A percentile compares a stretch with the other conserved stretches of the same genome.
These are phyloP conservation scores for Octomys mimax DNA, from an alignment of 2,797 vertebrate genomes.

Conservation along the genomic window DNA sequence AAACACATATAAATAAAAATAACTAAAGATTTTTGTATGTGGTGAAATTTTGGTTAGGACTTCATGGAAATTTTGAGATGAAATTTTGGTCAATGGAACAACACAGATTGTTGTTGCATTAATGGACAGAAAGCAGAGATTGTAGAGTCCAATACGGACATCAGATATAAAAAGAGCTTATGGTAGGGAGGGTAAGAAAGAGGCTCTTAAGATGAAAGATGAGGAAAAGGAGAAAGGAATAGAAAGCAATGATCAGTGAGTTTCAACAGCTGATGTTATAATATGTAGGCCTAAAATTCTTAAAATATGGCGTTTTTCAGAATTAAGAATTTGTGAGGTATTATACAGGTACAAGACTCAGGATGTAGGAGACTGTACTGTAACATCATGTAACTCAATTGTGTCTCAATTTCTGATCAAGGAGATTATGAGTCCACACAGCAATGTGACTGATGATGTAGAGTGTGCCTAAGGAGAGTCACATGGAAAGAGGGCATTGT, in stretches of 20 bases:
- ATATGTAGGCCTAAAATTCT: neutral
- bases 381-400: too few species aligned
- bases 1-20: too few species aligned
- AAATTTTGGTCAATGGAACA: neutral
- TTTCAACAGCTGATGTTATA: conserved; percentile 10
- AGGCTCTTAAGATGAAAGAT: neutral
- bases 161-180: neutral
- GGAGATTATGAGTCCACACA: too few species aligned
- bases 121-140: neutral
- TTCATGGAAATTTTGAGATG: neutral
- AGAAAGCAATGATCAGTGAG: neutral
- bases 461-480: too few species aligned
- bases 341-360: neutral
- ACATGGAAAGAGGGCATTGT: too few species aligned
- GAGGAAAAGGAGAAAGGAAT: conserved; percentile 1
- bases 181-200: neutral
- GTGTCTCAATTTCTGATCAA: too few species aligned
- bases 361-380: too few species aligned
- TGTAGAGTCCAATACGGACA: neutral
- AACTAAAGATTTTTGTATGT: neutral
- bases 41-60: neutral
- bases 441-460: too few species aligned
- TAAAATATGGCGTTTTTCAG: neutral
- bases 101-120: neutral
- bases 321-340: neutral